Conservation (phyloP, 2,888 invertebrate species). For the Aromia moschata region DNA sequence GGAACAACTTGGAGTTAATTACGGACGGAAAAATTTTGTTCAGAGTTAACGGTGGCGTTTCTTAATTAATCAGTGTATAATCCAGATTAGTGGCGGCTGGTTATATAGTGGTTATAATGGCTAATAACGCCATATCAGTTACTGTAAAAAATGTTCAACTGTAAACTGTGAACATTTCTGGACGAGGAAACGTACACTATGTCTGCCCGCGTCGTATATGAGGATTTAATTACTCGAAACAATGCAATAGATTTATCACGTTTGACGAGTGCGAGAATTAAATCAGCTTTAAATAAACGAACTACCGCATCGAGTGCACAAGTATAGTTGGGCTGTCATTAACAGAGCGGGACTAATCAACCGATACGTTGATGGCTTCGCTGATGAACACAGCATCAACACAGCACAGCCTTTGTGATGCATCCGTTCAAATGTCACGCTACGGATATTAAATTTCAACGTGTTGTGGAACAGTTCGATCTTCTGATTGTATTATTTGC, state of each 20-base stretch:
- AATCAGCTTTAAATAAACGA: conserved; percentile 47
- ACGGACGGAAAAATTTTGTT: no score
- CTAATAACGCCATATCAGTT: no score
- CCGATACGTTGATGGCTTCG: conserved; percentile 40
- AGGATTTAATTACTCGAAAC: conserved; percentile 33
- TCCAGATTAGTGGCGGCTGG: no score
- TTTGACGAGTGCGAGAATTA: conserved; percentile 43
- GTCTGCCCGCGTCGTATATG: conserved; percentile 10
- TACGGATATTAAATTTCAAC: conserved; percentile 47
- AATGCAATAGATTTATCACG: conserved; percentile 45
- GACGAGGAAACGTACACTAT: background rate
- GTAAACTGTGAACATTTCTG: no score
- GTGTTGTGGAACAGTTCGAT: conserved; percentile 31
- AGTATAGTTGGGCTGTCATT: conserved; percentile 42
- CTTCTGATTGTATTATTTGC: conserved; percentile 30
- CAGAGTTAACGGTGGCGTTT: no score
- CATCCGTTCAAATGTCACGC: conserved; percentile 43
- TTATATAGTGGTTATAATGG: no score
- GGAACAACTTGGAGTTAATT: no score
- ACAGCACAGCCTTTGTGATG: conserved; percentile 32
- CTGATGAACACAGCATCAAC: conserved; percentile 39
- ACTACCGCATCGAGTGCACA: conserved; percentile 40
- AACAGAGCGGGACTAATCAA: conserved; percentile 48
- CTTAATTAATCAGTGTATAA: no score
- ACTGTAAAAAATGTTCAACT: no score